These are phyloP conservation scores for Spondyliosoma cantharus DNA, from an alignment of 2,797 vertebrate genomes.

Conservation along the genomic window DNA sequence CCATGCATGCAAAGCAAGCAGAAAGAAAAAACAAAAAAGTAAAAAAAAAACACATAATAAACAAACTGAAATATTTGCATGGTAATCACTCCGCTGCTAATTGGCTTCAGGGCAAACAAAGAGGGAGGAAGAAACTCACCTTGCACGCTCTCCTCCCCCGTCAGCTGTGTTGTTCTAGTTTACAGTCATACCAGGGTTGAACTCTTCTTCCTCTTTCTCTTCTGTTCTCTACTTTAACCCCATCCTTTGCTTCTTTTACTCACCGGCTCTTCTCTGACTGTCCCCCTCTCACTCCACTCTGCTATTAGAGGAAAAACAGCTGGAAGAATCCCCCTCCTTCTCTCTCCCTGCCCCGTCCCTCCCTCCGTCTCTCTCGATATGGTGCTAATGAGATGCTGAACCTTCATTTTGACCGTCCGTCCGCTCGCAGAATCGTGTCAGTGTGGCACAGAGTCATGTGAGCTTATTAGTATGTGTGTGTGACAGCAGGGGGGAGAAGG, in stretches of 20 bases:
- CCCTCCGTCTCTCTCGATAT: slow-evolving; percentile 77
- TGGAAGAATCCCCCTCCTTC: slow-evolving; percentile 65
- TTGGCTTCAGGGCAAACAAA: slow-evolving; percentile 59
- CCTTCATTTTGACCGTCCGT: slow-evolving; percentile 66
- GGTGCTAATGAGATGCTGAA: slow-evolving; percentile 82
- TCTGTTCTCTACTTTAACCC: slow-evolving; percentile 59
- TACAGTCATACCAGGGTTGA: slow-evolving; percentile 51
- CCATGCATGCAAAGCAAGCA: slow-evolving; percentile 21
- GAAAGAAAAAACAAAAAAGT: background rate
- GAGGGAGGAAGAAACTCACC: slow-evolving; percentile 62
- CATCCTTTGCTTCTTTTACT: slow-evolving; percentile 55
- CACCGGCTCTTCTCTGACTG: slow-evolving; percentile 37
- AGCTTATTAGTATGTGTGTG: slow-evolving; percentile 77
- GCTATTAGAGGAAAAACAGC: slow-evolving; percentile 71
- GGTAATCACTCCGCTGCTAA: slow-evolving; percentile 48
- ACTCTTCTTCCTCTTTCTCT: slow-evolving; percentile 35
- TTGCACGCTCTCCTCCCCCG: slow-evolving; percentile 53
- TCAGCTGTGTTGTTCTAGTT: slow-evolving; percentile 45
- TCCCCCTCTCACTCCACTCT: slow-evolving; percentile 54
- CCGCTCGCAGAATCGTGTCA: slow-evolving; percentile 73
- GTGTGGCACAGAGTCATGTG: slow-evolving; percentile 70
- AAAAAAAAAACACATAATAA: slow-evolving; percentile 1
- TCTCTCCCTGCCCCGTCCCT: slow-evolving; percentile 61
- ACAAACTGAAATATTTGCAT: slow-evolving; percentile 52
- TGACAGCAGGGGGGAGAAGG: slow-evolving; percentile 36